phyloP scores from a whole-genome alignment of 2,888 invertebrate genomes.

The Mesorhabditis belari region DNA sequence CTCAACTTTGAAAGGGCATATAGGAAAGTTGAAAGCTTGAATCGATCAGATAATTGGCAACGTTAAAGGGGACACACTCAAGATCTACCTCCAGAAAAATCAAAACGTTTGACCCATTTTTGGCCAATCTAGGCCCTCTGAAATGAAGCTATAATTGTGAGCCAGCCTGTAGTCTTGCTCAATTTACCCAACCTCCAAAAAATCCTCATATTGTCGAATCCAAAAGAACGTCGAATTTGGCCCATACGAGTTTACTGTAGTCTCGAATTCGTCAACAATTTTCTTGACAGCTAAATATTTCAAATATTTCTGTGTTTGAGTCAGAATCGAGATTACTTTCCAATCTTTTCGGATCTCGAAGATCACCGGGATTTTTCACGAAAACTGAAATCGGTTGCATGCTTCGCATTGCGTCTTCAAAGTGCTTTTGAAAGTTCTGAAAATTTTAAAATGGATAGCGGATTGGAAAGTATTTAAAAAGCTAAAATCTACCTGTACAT shows the following conservation, averaged over 20 bases:
- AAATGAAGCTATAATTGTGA: no score
- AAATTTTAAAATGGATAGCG: no score
- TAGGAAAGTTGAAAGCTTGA: no score
- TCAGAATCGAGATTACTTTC: slow-evolving; percentile 12
- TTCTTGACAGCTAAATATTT: slow-evolving; percentile 27
- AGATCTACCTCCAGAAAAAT: no score
- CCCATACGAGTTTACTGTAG: slow-evolving; percentile 38
- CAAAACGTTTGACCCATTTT: no score
- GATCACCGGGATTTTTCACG: slow-evolving; percentile 41
- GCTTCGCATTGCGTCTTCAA: slow-evolving; percentile 36
- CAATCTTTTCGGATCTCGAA: slow-evolving; percentile 32
- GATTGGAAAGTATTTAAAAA: no score
- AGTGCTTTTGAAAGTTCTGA: slow-evolving; percentile 13
- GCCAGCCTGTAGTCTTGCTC: no score
- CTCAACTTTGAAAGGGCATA: no score
- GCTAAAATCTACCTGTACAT: slow-evolving; percentile 41
- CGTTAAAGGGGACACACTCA: no score
- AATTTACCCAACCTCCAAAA: slow-evolving; percentile 21
- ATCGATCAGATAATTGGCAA: no score
- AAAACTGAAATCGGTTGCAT: slow-evolving; percentile 48
- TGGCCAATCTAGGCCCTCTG: no score
- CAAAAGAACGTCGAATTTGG: slow-evolving; percentile 46
- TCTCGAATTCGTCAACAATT: slow-evolving; percentile 42
- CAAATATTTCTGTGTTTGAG: neutral
- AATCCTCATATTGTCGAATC: slow-evolving; percentile 41